Conservation (phyloP, 2,113 vertebrate genomes). For the Peromyscus leucopus region DNA sequence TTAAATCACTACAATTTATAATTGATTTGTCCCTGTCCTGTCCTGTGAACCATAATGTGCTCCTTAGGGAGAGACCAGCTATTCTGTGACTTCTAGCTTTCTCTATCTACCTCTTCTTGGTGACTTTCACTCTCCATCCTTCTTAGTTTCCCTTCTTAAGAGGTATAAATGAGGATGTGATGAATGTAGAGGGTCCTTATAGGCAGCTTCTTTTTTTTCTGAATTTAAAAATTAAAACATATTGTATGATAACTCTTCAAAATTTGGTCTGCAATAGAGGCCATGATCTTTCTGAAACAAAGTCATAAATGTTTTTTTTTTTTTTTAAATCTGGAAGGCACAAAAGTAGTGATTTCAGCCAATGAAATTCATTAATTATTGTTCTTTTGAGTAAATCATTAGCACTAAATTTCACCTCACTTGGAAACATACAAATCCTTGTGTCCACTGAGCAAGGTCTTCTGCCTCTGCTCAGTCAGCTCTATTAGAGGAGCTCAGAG, state of each 20-base stretch:
- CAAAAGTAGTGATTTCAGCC: no score
- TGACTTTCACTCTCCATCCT: background rate
- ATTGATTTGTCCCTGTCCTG: background rate
- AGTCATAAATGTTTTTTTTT: no score
- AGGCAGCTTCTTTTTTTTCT: background rate
- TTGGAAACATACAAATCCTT: background rate
- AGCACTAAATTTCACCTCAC: background rate
- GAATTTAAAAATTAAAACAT: background rate
- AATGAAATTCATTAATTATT: background rate
- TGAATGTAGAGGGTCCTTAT: no score
- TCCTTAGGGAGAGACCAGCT: background rate
- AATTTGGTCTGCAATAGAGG: no score
- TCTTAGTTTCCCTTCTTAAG: background rate
- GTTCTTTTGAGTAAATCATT: background rate
- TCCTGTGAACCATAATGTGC: background rate
- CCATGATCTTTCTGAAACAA: no score
- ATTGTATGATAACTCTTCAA: background rate
- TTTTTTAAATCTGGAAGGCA: no score
- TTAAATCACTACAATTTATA: background rate
- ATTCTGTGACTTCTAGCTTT: background rate
- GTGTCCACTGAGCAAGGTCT: background rate
- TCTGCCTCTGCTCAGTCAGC: background rate
- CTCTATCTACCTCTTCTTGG: background rate
- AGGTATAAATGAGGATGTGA: no score
- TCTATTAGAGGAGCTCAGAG: rapidly evolving